A percentile compares a stretch with the other conserved stretches of the same genome.
Conservation (phyloP, 2,888 invertebrate species). For the Drosophila macrospina region DNA sequence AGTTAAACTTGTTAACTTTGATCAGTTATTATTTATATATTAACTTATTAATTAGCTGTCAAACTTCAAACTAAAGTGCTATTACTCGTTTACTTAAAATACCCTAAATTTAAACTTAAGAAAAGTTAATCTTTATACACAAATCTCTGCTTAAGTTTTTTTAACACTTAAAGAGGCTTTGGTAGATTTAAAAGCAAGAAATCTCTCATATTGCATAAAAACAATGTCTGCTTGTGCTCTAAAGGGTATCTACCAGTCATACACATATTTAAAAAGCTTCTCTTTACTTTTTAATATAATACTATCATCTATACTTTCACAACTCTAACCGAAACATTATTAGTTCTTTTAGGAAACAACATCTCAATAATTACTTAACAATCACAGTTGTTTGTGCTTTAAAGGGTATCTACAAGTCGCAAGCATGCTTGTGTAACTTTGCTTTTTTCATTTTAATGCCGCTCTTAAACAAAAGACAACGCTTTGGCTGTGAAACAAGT, state of each 20-base stretch:
- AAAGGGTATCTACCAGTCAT: too few relatives aligned
- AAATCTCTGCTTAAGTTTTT: too few relatives aligned
- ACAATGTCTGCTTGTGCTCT: too few relatives aligned
- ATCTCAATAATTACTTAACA: neutral
- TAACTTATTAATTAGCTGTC: too few relatives aligned
- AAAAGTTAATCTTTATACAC: neutral
- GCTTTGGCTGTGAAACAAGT: conserved; percentile 36
- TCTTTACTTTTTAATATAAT: too few relatives aligned
- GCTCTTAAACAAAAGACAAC: conserved; percentile 40
- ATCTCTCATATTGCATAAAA: too few relatives aligned
- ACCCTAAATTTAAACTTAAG: neutral
- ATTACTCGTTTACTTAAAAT: neutral
- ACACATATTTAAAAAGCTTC: too few relatives aligned
- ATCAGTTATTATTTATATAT: neutral
- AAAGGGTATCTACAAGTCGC: conserved; percentile 17
- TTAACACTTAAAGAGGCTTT: too few relatives aligned
- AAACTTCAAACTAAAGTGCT: too few relatives aligned
- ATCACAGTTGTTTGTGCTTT: neutral
- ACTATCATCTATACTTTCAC: too few relatives aligned
- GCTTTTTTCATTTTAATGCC: conserved; percentile 42
- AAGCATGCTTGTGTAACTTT: rapidly evolving
- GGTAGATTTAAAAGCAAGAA: too few relatives aligned
- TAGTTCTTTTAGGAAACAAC: neutral
- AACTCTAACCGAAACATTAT: too few relatives aligned
- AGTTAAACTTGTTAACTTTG: neutral